Evolutionary conservation across 2,113 vertebrate species (phyloP).

Genomic region (Scophthalmus maximus): DNA sequence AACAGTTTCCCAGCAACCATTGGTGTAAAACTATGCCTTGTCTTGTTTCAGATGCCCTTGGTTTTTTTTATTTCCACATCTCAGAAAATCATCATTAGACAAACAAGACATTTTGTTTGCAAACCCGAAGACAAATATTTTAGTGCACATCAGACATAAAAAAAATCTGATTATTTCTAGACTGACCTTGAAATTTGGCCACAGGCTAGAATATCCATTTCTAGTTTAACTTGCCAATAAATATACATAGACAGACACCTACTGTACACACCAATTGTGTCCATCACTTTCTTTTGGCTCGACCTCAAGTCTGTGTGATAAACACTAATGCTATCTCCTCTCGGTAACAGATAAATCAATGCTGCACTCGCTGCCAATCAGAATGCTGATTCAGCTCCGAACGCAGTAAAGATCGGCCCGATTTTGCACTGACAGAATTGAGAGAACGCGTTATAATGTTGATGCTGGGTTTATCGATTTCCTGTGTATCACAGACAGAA

Average conservation of each 20-base stretch:
- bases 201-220: constrained; percentile 13
- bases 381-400: constrained; percentile 54
- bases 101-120: too few species aligned
- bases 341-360: constrained; percentile 71
- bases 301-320: constrained; percentile 55
- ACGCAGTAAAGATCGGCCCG: constrained; percentile 52
- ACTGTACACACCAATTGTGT: constrained; percentile 9
- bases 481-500: constrained; percentile 18
- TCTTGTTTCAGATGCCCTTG: too few species aligned
- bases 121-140: constrained; percentile 1
- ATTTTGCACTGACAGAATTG: constrained; percentile 47
- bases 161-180: background rate
- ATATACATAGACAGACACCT: background rate
- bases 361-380: constrained; percentile 62
- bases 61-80: too few species aligned
- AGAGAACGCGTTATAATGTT: constrained; percentile 69
- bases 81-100: too few species aligned
- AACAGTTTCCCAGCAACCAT: constrained; percentile 40
- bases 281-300: constrained; percentile 48
- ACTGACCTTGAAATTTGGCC: constrained; percentile 36
- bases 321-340: constrained; percentile 61
- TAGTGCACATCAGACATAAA: too few species aligned
- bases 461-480: constrained; percentile 58
- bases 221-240: constrained; percentile 2
- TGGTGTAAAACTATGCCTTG: constrained; percentile 5